Evolutionary conservation across 2,888 invertebrate species (phyloP).

Genomic region (Phengaris alcon): DNA sequence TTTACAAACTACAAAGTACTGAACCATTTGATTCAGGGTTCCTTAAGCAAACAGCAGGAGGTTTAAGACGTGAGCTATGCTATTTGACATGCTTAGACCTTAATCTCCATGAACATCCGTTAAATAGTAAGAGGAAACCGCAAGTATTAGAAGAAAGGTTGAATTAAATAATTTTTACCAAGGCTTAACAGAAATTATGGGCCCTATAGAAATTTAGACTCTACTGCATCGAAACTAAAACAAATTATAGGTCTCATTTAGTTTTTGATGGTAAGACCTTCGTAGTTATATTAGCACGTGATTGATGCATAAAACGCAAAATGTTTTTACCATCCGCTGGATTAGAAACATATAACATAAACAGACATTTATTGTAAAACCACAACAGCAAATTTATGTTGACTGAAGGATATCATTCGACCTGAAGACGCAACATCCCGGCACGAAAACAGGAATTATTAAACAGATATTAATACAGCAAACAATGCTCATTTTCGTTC

Average conservation of each 20-base stretch:
- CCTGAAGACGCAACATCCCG: constrained; percentile 10
- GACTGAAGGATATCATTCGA: constrained; percentile 8
- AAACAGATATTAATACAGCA: background rate
- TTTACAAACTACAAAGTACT: background rate
- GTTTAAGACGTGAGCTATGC: too few relatives aligned
- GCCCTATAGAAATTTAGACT: too few relatives aligned
- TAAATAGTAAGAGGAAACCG: too few relatives aligned
- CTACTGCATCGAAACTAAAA: too few relatives aligned
- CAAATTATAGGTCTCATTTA: too few relatives aligned
- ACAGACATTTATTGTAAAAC: constrained; percentile 11
- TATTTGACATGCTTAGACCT: too few relatives aligned
- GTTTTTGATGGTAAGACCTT: too few relatives aligned
- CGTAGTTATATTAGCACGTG: background rate
- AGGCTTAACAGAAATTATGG: too few relatives aligned
- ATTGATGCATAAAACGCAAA: background rate
- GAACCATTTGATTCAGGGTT: background rate
- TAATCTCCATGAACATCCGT: too few relatives aligned
- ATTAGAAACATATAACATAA: background rate
- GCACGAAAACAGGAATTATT: constrained; percentile 3
- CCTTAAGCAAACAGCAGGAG: too few relatives aligned
- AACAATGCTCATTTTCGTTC: background rate
- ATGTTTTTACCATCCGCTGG: background rate
- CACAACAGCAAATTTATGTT: background rate
- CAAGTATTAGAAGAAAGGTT: too few relatives aligned
- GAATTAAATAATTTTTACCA: too few relatives aligned